Base-by-base conservation (phyloP, 2,113 vertebrate genomes). In the Propithecus coquereli region DNA sequence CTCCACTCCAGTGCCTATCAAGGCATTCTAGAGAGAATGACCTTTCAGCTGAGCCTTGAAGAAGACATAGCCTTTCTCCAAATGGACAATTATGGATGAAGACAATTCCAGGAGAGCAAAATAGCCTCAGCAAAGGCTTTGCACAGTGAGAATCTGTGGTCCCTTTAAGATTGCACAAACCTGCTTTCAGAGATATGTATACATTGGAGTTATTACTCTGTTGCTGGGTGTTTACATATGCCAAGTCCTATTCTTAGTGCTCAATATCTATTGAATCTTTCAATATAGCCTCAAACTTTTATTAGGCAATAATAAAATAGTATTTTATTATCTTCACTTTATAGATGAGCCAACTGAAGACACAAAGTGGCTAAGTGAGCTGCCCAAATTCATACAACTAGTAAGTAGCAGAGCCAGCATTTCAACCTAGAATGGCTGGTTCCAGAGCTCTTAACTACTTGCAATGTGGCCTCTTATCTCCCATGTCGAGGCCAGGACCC, bases 141-240 rank as follows among this genome's bases (percentile, higher is more conserved):
- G n/a, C n/a, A 9, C 47, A 6, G 9, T 74, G 61, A 93, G 59
- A 94, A 43, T 65, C 66, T 90, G 9, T 65, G 22, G 30, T 74
- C 34, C 59, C 27, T 90, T 87, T 87, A 76, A 90, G 37, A 87
- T 77, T 20, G 12, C 34, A 10, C 47, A 59, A 27, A 74, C 30
- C 54, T 91, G 47, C 65, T 76, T 76, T 68, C 76, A 96, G 71
- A 50, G 45, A 18, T 34, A 11, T 34, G 47, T 61, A 25, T 45
- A 77, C 18, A 37, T 34, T 61, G 37, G 47, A 93, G 5, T 66
- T 43, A 88, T 83, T 79, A 61, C 23, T 96, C 54, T 74, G 37
- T 89, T 95, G 77, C 63, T 95, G 68, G 95, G 40, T 97, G 65
- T 89, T 93, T 61, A 81, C 52, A 59, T 66, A 18, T 90, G 57